Conservation (phyloP, 2,113 vertebrate species). For the Monarcha castaneiventris region DNA sequence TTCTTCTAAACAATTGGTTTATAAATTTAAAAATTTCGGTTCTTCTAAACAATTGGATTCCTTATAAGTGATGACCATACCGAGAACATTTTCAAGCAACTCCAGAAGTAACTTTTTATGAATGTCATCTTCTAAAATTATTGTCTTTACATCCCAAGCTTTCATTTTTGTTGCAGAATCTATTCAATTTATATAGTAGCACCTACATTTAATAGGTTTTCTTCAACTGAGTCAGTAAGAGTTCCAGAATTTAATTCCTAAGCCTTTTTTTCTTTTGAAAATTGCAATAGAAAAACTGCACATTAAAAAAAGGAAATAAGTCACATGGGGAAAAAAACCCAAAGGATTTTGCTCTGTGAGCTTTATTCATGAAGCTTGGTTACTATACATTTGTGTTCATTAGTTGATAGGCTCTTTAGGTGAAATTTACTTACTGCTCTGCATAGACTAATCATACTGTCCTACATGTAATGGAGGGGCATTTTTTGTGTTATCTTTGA, state of each 20-base stretch:
- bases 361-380: neutral
- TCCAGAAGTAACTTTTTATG: neutral
- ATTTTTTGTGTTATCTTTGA: neutral
- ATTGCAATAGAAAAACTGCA: neutral
- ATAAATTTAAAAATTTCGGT: neutral
- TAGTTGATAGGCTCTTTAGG: neutral
- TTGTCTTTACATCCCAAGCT: neutral
- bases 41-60: neutral
- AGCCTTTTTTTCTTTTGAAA: neutral
- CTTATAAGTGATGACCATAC: neutral
- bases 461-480: neutral
- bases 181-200: neutral
- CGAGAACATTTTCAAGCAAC: neutral
- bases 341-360: neutral
- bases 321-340: rapidly evolving
- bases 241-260: neutral
- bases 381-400: neutral
- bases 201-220: neutral
- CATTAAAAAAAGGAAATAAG: neutral
- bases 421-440: neutral
- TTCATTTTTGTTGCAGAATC: neutral
- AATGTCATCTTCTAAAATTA: neutral
- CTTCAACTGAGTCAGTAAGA: neutral
- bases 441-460: neutral
- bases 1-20: neutral